phyloP scores from a whole-genome alignment of 2,797 vertebrate species.

The Oreortyx pictus region DNA sequence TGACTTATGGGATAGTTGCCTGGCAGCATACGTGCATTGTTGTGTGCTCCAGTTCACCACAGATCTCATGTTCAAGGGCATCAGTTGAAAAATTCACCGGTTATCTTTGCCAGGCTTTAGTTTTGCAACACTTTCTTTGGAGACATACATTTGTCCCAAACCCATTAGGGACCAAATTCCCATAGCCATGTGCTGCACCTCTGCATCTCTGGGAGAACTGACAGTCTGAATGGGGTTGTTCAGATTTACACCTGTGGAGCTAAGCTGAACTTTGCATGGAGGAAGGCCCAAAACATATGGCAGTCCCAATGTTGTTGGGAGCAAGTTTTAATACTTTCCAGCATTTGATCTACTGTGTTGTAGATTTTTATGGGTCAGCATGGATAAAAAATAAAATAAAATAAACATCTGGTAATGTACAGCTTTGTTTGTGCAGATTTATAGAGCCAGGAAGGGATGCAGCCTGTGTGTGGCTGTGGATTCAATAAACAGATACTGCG shows the following conservation, averaged over 20 bases:
- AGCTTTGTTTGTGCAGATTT: constrained; percentile 57
- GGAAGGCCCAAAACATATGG: constrained; percentile 32
- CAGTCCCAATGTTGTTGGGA: neutral
- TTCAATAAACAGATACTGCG: constrained; percentile 22
- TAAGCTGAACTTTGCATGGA: constrained; percentile 13
- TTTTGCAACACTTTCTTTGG: neutral
- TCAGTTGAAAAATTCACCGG: neutral
- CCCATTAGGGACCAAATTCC: neutral
- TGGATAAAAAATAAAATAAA: constrained; percentile 43
- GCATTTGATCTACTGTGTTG: constrained; percentile 46
- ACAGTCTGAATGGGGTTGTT: neutral
- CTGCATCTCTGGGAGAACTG: constrained; percentile 24
- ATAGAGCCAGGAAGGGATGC: constrained; percentile 20
- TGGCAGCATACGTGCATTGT: neutral
- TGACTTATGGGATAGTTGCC: neutral
- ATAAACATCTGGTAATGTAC: constrained; percentile 61
- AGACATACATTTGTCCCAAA: neutral
- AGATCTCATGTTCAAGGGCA: neutral
- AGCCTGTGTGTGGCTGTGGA: neutral
- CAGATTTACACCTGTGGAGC: constrained; percentile 48
- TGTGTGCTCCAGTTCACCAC: neutral
- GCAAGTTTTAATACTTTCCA: constrained; percentile 39
- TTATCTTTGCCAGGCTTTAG: neutral
- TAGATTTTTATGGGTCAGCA: constrained; percentile 46
- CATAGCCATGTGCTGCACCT: neutral